phyloP scores from a whole-genome alignment of 2,113 vertebrate species.

The Thinocorus orbignyianus region DNA sequence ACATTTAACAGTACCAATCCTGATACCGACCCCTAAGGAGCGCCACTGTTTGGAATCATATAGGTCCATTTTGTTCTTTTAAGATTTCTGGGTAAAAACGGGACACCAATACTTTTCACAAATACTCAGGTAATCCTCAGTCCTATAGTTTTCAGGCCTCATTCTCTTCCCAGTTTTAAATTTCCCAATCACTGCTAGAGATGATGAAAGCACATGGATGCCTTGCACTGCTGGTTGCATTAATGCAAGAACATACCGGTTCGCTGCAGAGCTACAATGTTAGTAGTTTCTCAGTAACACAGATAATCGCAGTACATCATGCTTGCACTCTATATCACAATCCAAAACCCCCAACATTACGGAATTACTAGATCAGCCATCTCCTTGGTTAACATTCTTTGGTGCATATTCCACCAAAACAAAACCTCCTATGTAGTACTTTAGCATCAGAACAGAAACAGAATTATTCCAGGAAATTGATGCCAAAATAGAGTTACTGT shows the following conservation, averaged over 20 bases:
- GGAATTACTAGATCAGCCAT: not conserved
- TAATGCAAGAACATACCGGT: not conserved
- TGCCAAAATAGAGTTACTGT: not conserved
- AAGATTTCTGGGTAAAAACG: not conserved
- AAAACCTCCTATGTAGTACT: not conserved
- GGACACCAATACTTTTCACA: not conserved
- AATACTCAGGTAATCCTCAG: not conserved
- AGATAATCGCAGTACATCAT: not conserved
- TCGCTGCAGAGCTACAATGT: not conserved
- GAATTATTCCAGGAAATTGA: not conserved
- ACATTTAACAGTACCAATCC: not conserved
- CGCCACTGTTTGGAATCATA: not conserved
- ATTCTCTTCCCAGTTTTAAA: not conserved
- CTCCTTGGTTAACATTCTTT: not conserved
- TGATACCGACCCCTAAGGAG: not conserved
- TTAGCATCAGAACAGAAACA: not conserved
- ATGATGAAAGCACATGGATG: not conserved
- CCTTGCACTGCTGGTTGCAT: not conserved
- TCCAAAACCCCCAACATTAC: not conserved
- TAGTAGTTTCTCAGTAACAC: not conserved
- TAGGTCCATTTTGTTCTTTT: not conserved
- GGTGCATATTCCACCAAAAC: not conserved
- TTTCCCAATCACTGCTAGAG: not conserved
- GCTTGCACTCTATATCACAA: not conserved
- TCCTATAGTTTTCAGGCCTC: not conserved